These are phyloP conservation scores for Pseudochirops cupreus DNA, from an alignment of 2,797 vertebrate species.

Conservation along the genomic window DNA sequence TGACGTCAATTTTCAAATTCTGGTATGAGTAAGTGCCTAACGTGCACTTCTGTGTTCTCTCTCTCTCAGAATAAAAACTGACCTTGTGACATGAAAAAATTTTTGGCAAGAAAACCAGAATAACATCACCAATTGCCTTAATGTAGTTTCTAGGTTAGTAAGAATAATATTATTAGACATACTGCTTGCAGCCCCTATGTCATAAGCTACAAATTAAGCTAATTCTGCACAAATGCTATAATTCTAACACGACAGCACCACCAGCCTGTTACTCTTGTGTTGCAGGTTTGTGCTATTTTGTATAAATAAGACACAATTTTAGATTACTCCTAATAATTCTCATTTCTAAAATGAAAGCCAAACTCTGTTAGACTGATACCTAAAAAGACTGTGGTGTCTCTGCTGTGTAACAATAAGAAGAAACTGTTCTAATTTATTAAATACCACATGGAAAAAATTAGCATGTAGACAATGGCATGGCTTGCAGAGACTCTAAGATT, in stretches of 20 bases:
- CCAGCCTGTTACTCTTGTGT: constrained; percentile 8
- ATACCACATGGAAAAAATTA: background rate
- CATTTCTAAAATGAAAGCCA: background rate
- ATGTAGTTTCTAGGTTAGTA: constrained; percentile 29
- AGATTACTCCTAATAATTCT: background rate
- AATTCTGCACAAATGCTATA: constrained; percentile 25
- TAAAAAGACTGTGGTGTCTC: background rate
- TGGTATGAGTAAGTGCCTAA: constrained; percentile 33
- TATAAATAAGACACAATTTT: constrained; percentile 33
- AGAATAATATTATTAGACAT: constrained; percentile 39
- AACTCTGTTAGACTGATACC: background rate
- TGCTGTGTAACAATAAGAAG: background rate
- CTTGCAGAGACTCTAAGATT: background rate
- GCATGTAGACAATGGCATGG: background rate
- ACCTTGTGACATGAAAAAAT: constrained; percentile 30
- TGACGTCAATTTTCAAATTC: constrained; percentile 43
- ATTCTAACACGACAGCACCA: background rate
- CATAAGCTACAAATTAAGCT: background rate
- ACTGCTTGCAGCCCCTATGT: background rate
- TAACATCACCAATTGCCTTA: constrained; percentile 32
- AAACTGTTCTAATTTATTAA: background rate
- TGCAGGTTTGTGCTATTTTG: constrained; percentile 19
- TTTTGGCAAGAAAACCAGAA: constrained; percentile 33
- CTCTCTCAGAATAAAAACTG: constrained; percentile 1
- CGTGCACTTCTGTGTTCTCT: background rate